These are phyloP conservation scores for Drosophila triauraria DNA, from an alignment of 1,140 invertebrate genomes.

Conservation along the genomic window DNA sequence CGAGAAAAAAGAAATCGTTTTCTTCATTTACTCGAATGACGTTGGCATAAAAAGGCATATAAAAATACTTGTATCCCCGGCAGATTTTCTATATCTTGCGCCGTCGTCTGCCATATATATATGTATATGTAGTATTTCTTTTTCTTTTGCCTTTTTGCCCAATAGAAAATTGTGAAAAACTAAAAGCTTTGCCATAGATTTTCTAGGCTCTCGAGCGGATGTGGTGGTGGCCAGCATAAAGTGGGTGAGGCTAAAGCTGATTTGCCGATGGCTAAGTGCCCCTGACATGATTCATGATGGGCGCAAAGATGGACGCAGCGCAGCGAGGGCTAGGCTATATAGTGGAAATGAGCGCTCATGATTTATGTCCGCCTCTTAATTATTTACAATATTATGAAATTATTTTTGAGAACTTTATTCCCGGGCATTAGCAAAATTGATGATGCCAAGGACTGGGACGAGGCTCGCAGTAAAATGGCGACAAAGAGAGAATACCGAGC, in stretches of 20 bases:
- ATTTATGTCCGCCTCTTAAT: constrained; percentile 66
- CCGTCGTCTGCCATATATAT: constrained; percentile 9
- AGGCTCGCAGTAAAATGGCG: constrained; percentile 23
- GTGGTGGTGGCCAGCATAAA: constrained; percentile 36
- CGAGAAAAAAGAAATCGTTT: constrained; percentile 46
- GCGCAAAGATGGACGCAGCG: not conserved
- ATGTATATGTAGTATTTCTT: constrained; percentile 33
- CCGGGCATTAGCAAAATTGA: constrained; percentile 58
- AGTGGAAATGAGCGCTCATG: constrained; percentile 19
- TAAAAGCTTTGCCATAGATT: constrained; percentile 59
- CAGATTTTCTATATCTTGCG: constrained; percentile 23
- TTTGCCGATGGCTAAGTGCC: constrained; percentile 64
- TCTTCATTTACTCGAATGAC: constrained; percentile 37
- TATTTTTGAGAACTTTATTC: constrained; percentile 64
- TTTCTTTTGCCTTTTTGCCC: constrained; percentile 20
- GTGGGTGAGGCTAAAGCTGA: constrained; percentile 38
- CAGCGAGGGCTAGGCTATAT: not conserved
- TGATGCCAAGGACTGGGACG: constrained; percentile 18
- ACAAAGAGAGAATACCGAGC: constrained; percentile 15
- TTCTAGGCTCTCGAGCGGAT: constrained; percentile 43
- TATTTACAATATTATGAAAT: constrained; percentile 72
- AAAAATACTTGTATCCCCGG: not conserved
- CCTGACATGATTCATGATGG: constrained; percentile 73
- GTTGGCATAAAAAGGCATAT: constrained; percentile 20
- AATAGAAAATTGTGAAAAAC: constrained; percentile 53